phyloP scores from a whole-genome alignment of 2,888 invertebrate species.

The Torymus texanus region DNA sequence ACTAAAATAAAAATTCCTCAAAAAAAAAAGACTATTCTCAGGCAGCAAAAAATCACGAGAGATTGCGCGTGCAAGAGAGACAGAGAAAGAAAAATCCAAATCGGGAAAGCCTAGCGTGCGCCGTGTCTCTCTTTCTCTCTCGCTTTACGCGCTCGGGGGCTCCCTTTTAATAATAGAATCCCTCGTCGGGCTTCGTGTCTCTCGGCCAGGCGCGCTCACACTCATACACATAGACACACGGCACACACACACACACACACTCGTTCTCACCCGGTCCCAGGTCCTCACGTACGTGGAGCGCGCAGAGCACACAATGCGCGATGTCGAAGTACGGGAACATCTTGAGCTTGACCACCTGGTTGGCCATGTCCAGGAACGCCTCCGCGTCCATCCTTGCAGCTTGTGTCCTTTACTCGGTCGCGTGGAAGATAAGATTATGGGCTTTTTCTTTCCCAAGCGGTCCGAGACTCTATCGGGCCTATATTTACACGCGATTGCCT shows the following conservation, averaged over 20 bases:
- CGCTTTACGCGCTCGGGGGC: constrained; percentile 57
- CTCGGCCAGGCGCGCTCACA: not conserved
- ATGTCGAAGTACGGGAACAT: constrained; percentile 99
- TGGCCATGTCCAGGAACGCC: constrained; percentile 97
- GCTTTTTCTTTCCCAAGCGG: no score
- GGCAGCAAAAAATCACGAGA: no score
- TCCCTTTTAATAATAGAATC: constrained; percentile 71
- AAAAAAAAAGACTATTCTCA: no score
- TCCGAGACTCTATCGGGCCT: no score
- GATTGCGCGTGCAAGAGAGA: not conserved
- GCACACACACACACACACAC: not conserved
- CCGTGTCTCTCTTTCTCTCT: constrained; percentile 59
- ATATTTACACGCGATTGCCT: no score
- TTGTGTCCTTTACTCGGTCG: not conserved
- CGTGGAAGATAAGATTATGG: not conserved
- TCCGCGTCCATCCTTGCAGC: constrained; percentile 89
- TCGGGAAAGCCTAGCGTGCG: constrained; percentile 48
- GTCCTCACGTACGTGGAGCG: constrained; percentile 96
- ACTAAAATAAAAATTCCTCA: no score
- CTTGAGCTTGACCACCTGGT: constrained; percentile 98
- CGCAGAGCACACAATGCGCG: constrained; percentile 96
- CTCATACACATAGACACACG: not conserved
- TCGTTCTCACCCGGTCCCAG: constrained; percentile 88
- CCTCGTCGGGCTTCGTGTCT: constrained; percentile 13
- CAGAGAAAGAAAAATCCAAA: constrained; percentile 36